Percentiles rank a stretch among this genome's conserved stretches.
These are phyloP conservation scores for Erpornis zantholeuca DNA, from an alignment of 2,113 vertebrate genomes.

Conservation along the genomic window DNA sequence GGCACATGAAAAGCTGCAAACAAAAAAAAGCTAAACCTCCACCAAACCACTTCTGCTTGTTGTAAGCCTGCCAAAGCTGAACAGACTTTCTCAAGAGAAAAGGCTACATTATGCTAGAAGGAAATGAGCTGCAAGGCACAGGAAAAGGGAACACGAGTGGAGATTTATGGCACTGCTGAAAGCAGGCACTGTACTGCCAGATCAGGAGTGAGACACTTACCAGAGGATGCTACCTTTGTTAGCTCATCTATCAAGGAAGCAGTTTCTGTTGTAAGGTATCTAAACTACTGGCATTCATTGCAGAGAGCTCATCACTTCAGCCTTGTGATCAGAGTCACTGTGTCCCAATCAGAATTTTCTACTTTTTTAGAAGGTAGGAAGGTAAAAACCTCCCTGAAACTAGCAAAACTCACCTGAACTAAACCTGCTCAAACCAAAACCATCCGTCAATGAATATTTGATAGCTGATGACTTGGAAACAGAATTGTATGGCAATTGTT, in stretches of 20 bases:
- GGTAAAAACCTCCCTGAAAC: neutral
- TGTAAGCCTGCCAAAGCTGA: slow-evolving; percentile 65
- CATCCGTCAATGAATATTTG: neutral
- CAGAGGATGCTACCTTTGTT: slow-evolving; percentile 39
- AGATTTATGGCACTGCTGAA: slow-evolving; percentile 57
- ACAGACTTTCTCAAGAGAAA: slow-evolving; percentile 63
- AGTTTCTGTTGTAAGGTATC: neutral
- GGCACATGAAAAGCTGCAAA: slow-evolving; percentile 49
- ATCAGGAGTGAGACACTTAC: neutral
- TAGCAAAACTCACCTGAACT: neutral
- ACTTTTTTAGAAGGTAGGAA: neutral
- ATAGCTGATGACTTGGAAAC: neutral
- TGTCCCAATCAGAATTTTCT: neutral
- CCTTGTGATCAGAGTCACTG: neutral
- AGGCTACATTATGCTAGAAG: slow-evolving; percentile 64
- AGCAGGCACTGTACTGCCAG: slow-evolving; percentile 60
- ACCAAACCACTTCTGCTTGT: slow-evolving; percentile 50
- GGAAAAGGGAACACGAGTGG: slow-evolving; percentile 63
- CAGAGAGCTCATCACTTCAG: neutral
- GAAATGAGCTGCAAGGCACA: slow-evolving; percentile 66
- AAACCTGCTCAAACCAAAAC: neutral
- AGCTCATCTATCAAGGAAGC: neutral
- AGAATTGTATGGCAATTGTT: neutral
- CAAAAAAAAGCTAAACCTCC: slow-evolving; percentile 56
- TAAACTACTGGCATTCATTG: neutral